phyloP scores from a whole-genome alignment of 2,113 vertebrate species.

The Daboia siamensis region DNA sequence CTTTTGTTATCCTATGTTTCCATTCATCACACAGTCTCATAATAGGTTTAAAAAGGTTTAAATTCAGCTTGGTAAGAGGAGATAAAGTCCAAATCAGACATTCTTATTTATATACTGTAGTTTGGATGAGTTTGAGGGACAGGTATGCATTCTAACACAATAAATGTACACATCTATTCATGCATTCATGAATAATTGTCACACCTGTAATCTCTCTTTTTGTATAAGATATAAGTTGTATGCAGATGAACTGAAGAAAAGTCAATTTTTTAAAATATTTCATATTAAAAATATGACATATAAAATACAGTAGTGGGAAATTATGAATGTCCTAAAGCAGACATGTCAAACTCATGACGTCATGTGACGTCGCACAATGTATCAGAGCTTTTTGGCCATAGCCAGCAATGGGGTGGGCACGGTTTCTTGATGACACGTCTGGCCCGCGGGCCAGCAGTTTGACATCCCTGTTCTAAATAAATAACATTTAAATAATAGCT shows the following conservation, averaged over 20 bases:
- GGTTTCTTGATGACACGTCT: too few relatives aligned
- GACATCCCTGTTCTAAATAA: not conserved
- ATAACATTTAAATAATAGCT: not conserved
- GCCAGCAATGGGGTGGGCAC: too few relatives aligned
- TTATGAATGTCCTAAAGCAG: not conserved
- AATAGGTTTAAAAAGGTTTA: not conserved
- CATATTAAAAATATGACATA: rapidly evolving
- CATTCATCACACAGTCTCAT: not conserved
- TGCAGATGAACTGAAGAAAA: not conserved
- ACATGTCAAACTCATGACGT: too few relatives aligned
- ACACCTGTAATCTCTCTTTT: not conserved
- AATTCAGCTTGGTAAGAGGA: not conserved
- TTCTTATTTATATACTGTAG: not conserved
- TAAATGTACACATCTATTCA: not conserved
- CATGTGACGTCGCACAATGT: too few relatives aligned
- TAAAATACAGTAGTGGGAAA: not conserved
- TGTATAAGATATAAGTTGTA: not conserved
- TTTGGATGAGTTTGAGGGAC: not conserved
- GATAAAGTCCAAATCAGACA: not conserved
- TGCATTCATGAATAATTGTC: not conserved
- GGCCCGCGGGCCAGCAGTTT: too few relatives aligned
- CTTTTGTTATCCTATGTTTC: not conserved
- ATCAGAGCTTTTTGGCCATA: too few relatives aligned
- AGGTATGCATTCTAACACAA: not conserved
- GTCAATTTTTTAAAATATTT: not conserved